Base-by-base conservation (phyloP, 2,888 invertebrate species). In the Tetragonula carbonaria region DNA sequence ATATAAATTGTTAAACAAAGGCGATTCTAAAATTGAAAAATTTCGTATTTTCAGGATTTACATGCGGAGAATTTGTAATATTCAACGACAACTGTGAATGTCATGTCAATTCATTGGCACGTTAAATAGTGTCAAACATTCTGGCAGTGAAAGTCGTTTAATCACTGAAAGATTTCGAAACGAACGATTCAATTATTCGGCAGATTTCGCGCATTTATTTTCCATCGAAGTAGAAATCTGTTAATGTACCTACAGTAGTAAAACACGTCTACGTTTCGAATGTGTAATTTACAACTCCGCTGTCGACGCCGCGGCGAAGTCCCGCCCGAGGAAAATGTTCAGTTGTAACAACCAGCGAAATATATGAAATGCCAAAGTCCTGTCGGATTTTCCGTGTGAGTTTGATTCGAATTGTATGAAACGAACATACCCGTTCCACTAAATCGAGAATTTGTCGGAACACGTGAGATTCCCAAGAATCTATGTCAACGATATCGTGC, bases 321-420 rank as follows among this genome's bases (percentile, higher is more conserved):
- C 4, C 23, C n/a, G 23, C 0, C 8, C 6, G 4, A n/a, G 45
- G 66, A 67, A 67, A 67, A 67, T 23, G n/a, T 23, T n/a, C 66
- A 50, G 14, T 45, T 18, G 62, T 13, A 66, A n/a, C 62, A 8
- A n/a, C 45, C n/a, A 16, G n/a, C 2, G 66, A 67, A 67, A 50
- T n/a, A 16, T 50, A 45, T 23, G 66, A 67, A 67, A 67, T 67
- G 23, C n/a, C 28, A 50, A 21, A 59, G 21, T 51, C 57, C 3
- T 8, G n/a, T 59, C 23, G 62, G 18, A 73, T 73, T 73, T 62
- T 62, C 16, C 8, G 28, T 8, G n/a, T 33, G n/a, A 45, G 50
- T 63, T 50, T 4, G 28, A 73, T 73, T 73, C 62, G 50, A 73
- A 62, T 74, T 74, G 51, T 62, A 74, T 51, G 63, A 74, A 63